Percentiles rank a stretch among this genome's conserved stretches.
phyloP scores from a whole-genome alignment of 1,140 invertebrate genomes.

The Trichomalopsis sarcophagae region DNA sequence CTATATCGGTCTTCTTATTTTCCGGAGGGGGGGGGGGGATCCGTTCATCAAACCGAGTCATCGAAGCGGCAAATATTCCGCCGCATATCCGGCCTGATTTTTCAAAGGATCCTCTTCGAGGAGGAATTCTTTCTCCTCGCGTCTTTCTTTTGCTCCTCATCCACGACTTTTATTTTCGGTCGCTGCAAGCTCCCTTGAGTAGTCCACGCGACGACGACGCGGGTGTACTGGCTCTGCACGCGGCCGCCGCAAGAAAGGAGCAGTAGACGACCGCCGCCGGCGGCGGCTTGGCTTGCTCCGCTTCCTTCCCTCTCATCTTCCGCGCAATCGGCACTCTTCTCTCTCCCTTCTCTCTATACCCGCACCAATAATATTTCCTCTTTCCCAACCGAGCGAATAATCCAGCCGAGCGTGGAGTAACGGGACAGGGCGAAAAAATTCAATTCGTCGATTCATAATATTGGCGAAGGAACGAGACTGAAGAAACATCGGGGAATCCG shows the following conservation, averaged over 20 bases:
- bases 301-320: not conserved
- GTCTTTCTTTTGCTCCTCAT: not conserved
- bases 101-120: slow-evolving; percentile 58
- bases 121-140: slow-evolving; percentile 15
- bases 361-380: slow-evolving; percentile 44
- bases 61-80: slow-evolving; percentile 64
- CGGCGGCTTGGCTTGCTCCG: slow-evolving; percentile 24
- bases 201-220: not conserved
- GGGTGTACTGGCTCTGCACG: not conserved
- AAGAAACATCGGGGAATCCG: not conserved
- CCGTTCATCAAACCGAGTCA: slow-evolving; percentile 66
- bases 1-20: slow-evolving; percentile 60
- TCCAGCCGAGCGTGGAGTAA: not conserved
- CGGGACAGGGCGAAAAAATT: slow-evolving; percentile 33
- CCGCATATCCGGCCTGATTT: slow-evolving; percentile 63
- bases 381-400: slow-evolving; percentile 27
- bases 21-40: slow-evolving; percentile 54
- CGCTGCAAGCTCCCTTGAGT: slow-evolving; percentile 18
- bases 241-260: slow-evolving; percentile 24
- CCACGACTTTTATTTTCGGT: slow-evolving; percentile 42
- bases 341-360: not conserved
- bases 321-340: slow-evolving; percentile 40
- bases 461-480: slow-evolving; percentile 17
- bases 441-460: slow-evolving; percentile 44
- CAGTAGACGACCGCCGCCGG: not conserved